Evolutionary conservation across 2,888 invertebrate genomes (phyloP).

Genomic region (Napeogenes inachia): DNA sequence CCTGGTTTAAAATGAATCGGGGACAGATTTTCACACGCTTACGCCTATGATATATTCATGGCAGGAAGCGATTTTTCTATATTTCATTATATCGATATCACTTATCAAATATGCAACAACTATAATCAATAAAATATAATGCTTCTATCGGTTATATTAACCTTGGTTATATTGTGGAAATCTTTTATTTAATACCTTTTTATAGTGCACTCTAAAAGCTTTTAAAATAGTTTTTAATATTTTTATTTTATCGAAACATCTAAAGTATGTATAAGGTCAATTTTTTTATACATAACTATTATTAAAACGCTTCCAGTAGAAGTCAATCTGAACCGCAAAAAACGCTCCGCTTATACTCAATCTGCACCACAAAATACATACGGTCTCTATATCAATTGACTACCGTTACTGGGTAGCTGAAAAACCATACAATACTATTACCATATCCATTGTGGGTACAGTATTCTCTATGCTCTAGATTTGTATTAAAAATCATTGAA

Average conservation of each 20-base stretch:
- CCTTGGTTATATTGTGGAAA: no score
- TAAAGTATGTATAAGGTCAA: no score
- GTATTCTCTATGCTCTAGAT: constrained; percentile 15
- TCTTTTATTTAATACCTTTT: no score
- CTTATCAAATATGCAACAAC: no score
- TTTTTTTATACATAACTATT: no score
- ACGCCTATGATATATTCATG: constrained; percentile 3
- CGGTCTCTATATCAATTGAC: constrained; percentile 29
- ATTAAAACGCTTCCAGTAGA: neutral
- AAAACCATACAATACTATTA: constrained; percentile 34
- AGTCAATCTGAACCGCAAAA: neutral
- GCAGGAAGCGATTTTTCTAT: constrained; percentile 14
- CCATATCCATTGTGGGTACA: constrained; percentile 31
- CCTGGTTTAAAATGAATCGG: constrained; percentile 29
- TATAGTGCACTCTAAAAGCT: no score
- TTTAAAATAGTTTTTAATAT: neutral
- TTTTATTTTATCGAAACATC: neutral
- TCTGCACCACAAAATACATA: constrained; percentile 16
- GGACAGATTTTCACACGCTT: constrained; percentile 26
- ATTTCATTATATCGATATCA: neutral
- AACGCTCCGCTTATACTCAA: constrained; percentile 7
- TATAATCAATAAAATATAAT: no score
- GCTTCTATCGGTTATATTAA: neutral
- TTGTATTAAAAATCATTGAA: neutral
- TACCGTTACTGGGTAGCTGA: constrained; percentile 31